phyloP scores from a whole-genome alignment of 2,888 invertebrate species.

The Noctua fimbriata region DNA sequence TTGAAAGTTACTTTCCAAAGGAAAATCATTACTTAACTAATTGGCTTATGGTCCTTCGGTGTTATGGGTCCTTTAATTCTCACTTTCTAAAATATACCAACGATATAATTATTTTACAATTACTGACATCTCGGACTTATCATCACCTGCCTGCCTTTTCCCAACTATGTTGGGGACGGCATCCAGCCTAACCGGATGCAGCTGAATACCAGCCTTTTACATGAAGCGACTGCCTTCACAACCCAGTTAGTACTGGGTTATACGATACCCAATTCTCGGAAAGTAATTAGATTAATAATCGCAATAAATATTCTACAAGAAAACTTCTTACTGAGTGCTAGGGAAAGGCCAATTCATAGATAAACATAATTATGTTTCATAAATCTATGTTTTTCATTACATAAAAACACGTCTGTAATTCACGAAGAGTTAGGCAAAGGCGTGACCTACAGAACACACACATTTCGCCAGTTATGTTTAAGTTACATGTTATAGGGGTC shows the following conservation, averaged over 20 bases:
- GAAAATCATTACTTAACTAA: background rate
- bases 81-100: background rate
- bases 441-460: background rate
- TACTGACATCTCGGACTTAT: background rate
- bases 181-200: no score
- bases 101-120: no score
- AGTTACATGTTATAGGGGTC: background rate
- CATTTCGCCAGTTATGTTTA: background rate
- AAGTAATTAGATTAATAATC: background rate
- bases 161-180: no score
- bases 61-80: background rate
- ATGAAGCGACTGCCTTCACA: no score
- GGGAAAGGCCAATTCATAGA: background rate
- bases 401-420: background rate
- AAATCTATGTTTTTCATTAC: background rate
- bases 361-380: background rate
- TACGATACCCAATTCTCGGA: no score
- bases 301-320: background rate
- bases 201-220: no score
- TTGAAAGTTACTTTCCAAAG: background rate
- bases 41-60: background rate
- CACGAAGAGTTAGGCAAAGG: background rate
- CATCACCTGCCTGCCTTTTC: no score
- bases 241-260: no score
- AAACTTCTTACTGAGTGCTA: background rate